A percentile compares a stretch with the other conserved stretches of the same genome.
Conservation (phyloP, 2,113 vertebrate species). For the Todiramphus chloris region DNA sequence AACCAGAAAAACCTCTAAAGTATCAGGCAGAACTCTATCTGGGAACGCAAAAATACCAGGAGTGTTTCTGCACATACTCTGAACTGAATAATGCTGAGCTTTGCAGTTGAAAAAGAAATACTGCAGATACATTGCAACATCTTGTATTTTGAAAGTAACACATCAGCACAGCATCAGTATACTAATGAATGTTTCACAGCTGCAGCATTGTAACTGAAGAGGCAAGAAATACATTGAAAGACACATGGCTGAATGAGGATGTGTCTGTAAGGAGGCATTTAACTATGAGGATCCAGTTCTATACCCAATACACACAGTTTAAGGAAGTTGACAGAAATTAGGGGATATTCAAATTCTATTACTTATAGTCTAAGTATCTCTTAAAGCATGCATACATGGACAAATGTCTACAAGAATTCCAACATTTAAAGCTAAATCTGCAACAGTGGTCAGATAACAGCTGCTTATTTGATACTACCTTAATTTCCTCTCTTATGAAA, state of each 20-base stretch:
- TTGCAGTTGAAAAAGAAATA: background rate
- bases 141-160: background rate
- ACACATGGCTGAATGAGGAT: background rate
- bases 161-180: background rate
- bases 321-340: background rate
- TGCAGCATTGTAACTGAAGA: constrained; percentile 25
- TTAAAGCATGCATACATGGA: background rate
- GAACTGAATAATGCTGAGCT: background rate
- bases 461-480: background rate
- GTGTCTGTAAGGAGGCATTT: background rate
- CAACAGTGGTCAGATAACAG: background rate
- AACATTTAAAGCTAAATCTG: background rate
- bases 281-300: background rate
- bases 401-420: background rate
- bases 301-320: background rate
- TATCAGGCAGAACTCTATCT: background rate
- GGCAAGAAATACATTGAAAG: constrained; percentile 20
- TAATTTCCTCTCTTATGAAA: background rate
- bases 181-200: constrained; percentile 29
- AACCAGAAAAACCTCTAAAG: background rate
- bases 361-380: background rate
- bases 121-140: background rate
- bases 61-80: background rate
- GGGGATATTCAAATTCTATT: background rate
- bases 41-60: background rate